Percentiles rank a stretch among this genome's conserved stretches.
Evolutionary conservation across 64 coral and sea anemone species (phyloP).

Genomic region (Montipora cactus): DNA sequence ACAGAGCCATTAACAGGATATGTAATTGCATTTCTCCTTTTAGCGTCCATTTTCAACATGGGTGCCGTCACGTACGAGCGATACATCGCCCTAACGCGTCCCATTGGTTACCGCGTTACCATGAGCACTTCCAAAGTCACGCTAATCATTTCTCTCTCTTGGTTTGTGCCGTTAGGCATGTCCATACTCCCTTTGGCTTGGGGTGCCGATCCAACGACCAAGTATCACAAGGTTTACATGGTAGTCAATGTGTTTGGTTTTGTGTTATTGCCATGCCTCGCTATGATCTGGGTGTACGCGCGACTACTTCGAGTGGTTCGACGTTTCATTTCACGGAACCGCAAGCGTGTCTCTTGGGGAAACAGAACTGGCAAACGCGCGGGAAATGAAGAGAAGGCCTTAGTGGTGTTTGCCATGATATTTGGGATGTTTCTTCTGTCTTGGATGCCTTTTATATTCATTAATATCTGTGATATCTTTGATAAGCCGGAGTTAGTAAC

Average conservation of each 20-base stretch:
- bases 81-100: constrained; percentile 79
- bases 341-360: constrained; percentile 69
- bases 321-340: constrained; percentile 81
- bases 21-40: constrained; percentile 71
- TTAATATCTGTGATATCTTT: constrained; percentile 81
- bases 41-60: constrained; percentile 90
- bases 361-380: constrained; percentile 90
- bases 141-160: constrained; percentile 58
- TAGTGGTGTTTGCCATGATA: constrained; percentile 83
- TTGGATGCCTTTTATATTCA: constrained; percentile 88
- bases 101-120: constrained; percentile 75
- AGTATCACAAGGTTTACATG: constrained; percentile 76
- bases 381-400: constrained; percentile 90
- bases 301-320: constrained; percentile 75
- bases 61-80: constrained; percentile 91
- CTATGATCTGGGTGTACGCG: constrained; percentile 80
- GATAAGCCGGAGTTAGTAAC: constrained; percentile 65
- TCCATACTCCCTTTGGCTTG: constrained; percentile 84
- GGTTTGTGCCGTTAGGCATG: constrained; percentile 64
- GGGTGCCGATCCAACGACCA: constrained; percentile 39
- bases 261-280: constrained; percentile 73
- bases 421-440: constrained; percentile 88
- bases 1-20: constrained; percentile 61
- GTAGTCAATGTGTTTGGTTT: constrained; percentile 67
- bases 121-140: constrained; percentile 68